Percentiles rank a stretch among this genome's conserved stretches.
phyloP scores from a whole-genome alignment of 2,797 vertebrate genomes.

The Echeneis naucrates region DNA sequence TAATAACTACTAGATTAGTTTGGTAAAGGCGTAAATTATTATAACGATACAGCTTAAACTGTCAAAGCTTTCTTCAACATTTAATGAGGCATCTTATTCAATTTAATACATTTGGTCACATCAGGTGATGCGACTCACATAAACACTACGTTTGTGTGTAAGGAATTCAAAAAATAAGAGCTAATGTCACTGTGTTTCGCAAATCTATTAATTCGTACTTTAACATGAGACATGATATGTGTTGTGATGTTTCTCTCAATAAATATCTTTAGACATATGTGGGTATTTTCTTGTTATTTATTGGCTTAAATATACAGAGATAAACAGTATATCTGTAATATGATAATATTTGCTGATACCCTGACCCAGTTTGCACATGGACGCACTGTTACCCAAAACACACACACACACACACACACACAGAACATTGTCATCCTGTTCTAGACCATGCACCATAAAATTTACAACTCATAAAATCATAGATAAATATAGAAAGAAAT shows the following conservation, averaged over 20 bases:
- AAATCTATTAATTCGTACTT: constrained; percentile 1
- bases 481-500: constrained; percentile 1
- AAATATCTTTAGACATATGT: background rate
- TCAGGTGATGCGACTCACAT: constrained; percentile 6
- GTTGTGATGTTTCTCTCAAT: background rate
- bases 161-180: background rate
- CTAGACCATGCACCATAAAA: background rate
- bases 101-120: background rate
- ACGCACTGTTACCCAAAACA: constrained; percentile 6
- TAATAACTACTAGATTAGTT: background rate
- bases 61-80: constrained; percentile 15
- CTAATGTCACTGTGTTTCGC: background rate
- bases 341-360: background rate
- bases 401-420: background rate
- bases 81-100: constrained; percentile 1
- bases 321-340: background rate
- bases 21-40: background rate
- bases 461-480: constrained; percentile 8
- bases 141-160: background rate
- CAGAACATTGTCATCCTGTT: background rate
- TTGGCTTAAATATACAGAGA: background rate
- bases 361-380: background rate
- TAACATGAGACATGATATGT: background rate
- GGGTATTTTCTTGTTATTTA: background rate
- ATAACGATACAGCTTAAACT: constrained; percentile 11